A percentile compares a stretch with the other conserved stretches of the same genome.
These are phyloP conservation scores for human (Homo sapiens) DNA, from an alignment of 2,113 vertebrate genomes.

Conservation along the genomic window GRCh38 chrX:5038001-5038500, in stretches of 20 bases:
- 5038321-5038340: not conserved
- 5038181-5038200: no score
- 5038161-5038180: accelerated
- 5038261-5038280: not conserved
- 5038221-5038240: not conserved
- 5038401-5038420: no score
- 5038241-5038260: not conserved
- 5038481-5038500: not conserved
- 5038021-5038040: not conserved
- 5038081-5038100: not conserved
- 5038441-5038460: accelerated
- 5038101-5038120: accelerated
- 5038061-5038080: not conserved
- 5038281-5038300: not conserved
- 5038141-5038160: not conserved
- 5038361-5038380: not conserved
- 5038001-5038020: not conserved
- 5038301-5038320: not conserved
- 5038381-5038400: not conserved
- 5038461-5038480: not conserved
- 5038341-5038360: not conserved
- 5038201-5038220: not conserved
- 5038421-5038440: accelerated
- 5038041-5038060: accelerated
- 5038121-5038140: no score